Conservation (phyloP, 2,888 invertebrate species). For the Escarpia spicata region DNA sequence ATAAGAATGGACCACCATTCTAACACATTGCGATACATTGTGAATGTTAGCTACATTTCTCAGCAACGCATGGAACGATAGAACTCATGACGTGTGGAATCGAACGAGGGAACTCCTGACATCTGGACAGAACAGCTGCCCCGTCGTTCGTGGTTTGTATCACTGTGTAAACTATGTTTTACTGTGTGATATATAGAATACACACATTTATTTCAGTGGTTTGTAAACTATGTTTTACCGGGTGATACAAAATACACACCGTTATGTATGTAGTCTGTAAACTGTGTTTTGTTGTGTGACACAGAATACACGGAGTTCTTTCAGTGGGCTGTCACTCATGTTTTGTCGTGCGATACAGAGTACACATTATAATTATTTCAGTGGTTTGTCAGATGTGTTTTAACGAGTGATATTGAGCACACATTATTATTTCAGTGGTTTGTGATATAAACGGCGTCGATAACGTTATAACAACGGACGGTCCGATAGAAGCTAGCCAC, state of each 20-base stretch:
- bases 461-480: not conserved
- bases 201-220: not conserved
- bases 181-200: not conserved
- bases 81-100: too few species aligned
- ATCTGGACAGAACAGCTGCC: too few species aligned
- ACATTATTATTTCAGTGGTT: not conserved
- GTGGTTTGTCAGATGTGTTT: too few species aligned
- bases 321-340: not conserved
- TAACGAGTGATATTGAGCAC: not conserved
- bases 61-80: too few species aligned
- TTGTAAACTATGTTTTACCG: not conserved
- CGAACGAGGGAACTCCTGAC: too few species aligned
- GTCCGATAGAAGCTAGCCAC: not conserved
- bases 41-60: too few species aligned
- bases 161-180: not conserved
- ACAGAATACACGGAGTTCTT: not conserved
- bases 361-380: not conserved
- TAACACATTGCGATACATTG: too few species aligned
- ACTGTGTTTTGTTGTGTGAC: not conserved
- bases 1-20: not conserved
- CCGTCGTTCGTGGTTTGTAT: too few species aligned
- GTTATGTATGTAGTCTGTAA: not conserved
- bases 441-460: not conserved
- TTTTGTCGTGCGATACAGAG: not conserved
- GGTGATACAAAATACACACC: not conserved